Conservation (phyloP, 2,113 vertebrate genomes). For the Hippocampus comes region DNA sequence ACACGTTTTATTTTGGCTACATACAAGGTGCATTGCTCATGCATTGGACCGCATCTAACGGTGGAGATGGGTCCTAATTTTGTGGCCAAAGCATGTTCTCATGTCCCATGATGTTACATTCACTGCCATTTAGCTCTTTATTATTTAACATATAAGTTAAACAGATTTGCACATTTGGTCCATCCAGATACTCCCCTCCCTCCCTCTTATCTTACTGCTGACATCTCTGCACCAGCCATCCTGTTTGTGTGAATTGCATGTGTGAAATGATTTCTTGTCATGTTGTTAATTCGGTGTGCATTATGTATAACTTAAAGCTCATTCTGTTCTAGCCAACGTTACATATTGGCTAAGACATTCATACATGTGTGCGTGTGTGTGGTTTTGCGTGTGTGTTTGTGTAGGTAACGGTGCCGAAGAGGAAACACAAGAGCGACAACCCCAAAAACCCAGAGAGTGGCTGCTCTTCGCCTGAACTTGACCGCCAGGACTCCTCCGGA, state of each 20-base stretch:
- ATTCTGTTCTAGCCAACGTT: neutral
- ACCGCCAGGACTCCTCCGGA: slow-evolving; percentile 93
- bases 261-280: neutral
- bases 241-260: slow-evolving; percentile 5
- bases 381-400: neutral
- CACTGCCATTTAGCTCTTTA: too few relatives aligned
- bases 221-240: neutral
- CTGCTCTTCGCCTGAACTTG: slow-evolving; percentile 91
- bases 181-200: neutral
- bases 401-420: slow-evolving; percentile 90
- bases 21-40: too few relatives aligned
- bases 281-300: neutral
- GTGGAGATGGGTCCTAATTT: too few relatives aligned
- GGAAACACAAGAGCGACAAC: slow-evolving; percentile 85
- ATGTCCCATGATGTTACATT: too few relatives aligned
- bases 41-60: too few relatives aligned
- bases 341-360: neutral
- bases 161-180: neutral
- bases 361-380: slow-evolving; percentile 5
- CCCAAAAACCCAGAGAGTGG: slow-evolving; percentile 86
- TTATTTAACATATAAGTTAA: too few relatives aligned
- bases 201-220: neutral
- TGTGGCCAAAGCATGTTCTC: too few relatives aligned
- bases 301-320: neutral
- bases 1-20: too few relatives aligned